A percentile compares a stretch with the other conserved stretches of the same genome.
These are phyloP conservation scores for Apodemia zela DNA, from an alignment of 2,888 invertebrate genomes.

Conservation along the genomic window DNA sequence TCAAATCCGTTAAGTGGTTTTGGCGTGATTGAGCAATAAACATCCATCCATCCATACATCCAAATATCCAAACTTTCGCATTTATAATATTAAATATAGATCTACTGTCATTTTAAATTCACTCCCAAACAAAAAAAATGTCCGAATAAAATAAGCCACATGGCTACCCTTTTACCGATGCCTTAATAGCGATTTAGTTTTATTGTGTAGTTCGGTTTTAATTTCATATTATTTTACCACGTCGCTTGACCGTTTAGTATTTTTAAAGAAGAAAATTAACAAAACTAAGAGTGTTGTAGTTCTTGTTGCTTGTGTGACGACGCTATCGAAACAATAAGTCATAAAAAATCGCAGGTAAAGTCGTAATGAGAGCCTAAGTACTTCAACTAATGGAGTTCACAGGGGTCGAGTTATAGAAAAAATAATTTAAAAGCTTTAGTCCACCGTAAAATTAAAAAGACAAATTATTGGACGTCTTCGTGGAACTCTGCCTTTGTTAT, in stretches of 20 bases:
- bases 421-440: slow-evolving; percentile 75
- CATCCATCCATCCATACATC: too few relatives aligned
- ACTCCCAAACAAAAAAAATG: not conserved
- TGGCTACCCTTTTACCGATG: slow-evolving; percentile 64
- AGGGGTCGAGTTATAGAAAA: slow-evolving; percentile 63
- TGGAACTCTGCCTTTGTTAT: slow-evolving; percentile 77
- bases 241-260: slow-evolving; percentile 29
- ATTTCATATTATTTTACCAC: slow-evolving; percentile 64
- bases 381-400: slow-evolving; percentile 63
- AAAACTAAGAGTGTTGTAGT: slow-evolving; percentile 20
- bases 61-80: too few relatives aligned
- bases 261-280: slow-evolving; percentile 12
- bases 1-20: too few relatives aligned
- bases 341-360: slow-evolving; percentile 59
- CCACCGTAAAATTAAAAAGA: slow-evolving; percentile 79
- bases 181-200: slow-evolving; percentile 66
- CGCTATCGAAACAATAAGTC: slow-evolving; percentile 68
- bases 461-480: slow-evolving; percentile 80
- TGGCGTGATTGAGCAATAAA: too few relatives aligned
- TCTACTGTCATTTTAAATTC: not conserved
- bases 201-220: slow-evolving; percentile 65
- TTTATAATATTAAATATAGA: too few relatives aligned
- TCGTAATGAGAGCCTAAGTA: slow-evolving; percentile 70
- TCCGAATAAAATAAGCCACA: not conserved
- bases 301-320: slow-evolving; percentile 38